Evolutionary conservation across 2,113 vertebrate genomes (phyloP), one percentile per base, ranked within the genome.

Genomic region (Dendropsophus ebraccatus): DNA sequence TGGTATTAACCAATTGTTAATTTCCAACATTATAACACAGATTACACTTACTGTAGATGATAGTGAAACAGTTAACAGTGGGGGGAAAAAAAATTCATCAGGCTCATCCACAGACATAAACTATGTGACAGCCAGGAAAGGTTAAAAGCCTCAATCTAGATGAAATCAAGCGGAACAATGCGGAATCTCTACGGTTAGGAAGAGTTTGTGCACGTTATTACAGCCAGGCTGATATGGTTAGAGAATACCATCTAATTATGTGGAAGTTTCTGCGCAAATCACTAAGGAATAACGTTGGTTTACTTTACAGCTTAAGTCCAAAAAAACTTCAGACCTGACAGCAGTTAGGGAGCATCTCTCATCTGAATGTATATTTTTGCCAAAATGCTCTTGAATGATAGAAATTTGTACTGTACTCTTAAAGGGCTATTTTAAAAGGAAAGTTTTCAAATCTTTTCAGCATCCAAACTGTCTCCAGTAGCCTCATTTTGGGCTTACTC

Each of bases 91-190:
- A 41, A 11, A 37, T 35, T 41, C 35, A 23, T 23, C 13, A 10
- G 47, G 19, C 37, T 25, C 11, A 13, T 13, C 23, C 9, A 45
- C 70, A 74, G 70, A 47, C 19, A 23, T 41, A 72, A 25, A 23
- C 5, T 47, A 45, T 47, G 37, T 47, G 19, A 41, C 41, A 47
- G 37, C 37, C 41, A 3, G 13, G 28, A 67, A 74, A 74, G 23
- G 41, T n/a, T 74, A 47, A 41, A 23, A 73, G 37, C 41, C 41
- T 74, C 41, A 4, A 25, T 74, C 70, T n/a, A 74, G 37, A 74
- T n/a, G 11, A 74, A 74, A n/a, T 41, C 37, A 74, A 25, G 37
- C 41, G 23, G 41, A 74, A 74, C 70, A 74, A 23, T 47, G 70
- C 69, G 23, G 21, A 13, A 47, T 47, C 5, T n/a, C 19, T 23